phyloP scores from a whole-genome alignment of 2,888 invertebrate genomes.

The Trypoxylon attenuatum region DNA sequence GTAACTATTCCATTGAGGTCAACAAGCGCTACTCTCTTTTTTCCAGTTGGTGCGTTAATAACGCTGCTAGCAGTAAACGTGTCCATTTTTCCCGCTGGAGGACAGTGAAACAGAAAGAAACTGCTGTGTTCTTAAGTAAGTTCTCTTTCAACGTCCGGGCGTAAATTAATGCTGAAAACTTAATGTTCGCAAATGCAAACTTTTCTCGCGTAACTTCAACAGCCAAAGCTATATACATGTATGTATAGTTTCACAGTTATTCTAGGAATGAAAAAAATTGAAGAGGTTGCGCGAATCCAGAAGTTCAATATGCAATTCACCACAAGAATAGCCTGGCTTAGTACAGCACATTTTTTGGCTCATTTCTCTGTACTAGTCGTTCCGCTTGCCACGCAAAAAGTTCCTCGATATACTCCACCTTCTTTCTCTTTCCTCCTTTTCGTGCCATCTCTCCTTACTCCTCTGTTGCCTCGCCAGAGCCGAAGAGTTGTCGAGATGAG shows the following conservation, averaged over 20 bases:
- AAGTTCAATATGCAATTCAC: not conserved
- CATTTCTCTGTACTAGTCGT: slow-evolving; percentile 32
- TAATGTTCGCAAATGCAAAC: not conserved
- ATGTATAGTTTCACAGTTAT: not conserved
- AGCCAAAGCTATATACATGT: not conserved
- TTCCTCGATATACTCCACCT: slow-evolving; percentile 39
- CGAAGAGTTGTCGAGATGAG: slow-evolving; percentile 29
- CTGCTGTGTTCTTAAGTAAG: not conserved
- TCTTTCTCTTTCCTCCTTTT: not conserved
- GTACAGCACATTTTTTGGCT: slow-evolving; percentile 35
- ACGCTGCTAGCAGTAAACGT: not conserved
- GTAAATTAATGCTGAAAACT: not conserved
- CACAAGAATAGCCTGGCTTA: slow-evolving; percentile 7
- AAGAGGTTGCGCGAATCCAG: not conserved
- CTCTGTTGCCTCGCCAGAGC: slow-evolving; percentile 3
- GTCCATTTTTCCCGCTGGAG: not conserved
- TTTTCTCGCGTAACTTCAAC: not conserved
- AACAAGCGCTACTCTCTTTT: not conserved
- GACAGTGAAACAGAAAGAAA: not conserved
- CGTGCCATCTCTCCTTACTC: slow-evolving; percentile 14
- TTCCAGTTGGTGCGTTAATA: not conserved
- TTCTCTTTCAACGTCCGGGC: not conserved
- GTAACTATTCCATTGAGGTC: not conserved
- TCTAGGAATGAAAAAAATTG: not conserved
- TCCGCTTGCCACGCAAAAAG: slow-evolving; percentile 28